phyloP scores from a whole-genome alignment of 2,113 vertebrate species.

The Oryzias javanicus region DNA sequence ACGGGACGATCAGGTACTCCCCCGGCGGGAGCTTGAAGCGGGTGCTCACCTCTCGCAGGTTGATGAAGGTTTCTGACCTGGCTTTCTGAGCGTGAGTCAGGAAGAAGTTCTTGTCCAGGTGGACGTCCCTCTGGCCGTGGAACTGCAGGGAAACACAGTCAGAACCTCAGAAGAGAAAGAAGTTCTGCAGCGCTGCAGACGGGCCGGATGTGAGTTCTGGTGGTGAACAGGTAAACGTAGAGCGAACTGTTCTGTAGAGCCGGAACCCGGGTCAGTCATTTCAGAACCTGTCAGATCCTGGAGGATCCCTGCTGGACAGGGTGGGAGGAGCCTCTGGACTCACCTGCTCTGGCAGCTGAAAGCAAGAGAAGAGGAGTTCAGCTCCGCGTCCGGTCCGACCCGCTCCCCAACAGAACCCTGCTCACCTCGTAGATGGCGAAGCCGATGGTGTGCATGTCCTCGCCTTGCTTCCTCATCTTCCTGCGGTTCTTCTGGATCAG shows the following conservation, averaged over 20 bases:
- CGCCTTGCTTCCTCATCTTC: constrained; percentile 83
- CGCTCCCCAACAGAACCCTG: not conserved
- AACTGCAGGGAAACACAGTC: constrained; percentile 70
- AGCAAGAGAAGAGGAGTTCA: not conserved
- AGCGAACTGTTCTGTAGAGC: too few species aligned
- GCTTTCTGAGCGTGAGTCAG: constrained; percentile 86
- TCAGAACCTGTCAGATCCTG: too few species aligned
- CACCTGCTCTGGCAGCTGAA: constrained; percentile 76
- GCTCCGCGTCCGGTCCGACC: not conserved
- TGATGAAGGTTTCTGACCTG: constrained; percentile 89
- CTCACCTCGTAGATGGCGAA: constrained; percentile 93
- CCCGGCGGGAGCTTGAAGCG: constrained; percentile 88
- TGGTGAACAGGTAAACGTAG: too few species aligned
- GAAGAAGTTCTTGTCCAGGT: constrained; percentile 92
- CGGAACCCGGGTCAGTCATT: too few species aligned
- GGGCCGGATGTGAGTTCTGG: too few species aligned
- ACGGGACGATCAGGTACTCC: constrained; percentile 89
- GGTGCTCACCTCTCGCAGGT: constrained; percentile 88
- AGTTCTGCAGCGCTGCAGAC: too few species aligned
- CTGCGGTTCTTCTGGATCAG: constrained; percentile 96
- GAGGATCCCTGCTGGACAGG: not conserved
- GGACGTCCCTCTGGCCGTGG: constrained; percentile 82
- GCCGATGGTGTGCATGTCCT: constrained; percentile 95
- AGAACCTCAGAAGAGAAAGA: not conserved
- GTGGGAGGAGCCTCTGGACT: constrained; percentile 1